These are phyloP conservation scores for Drosophila macrospina DNA, from an alignment of 2,888 invertebrate species.

Conservation along the genomic window DNA sequence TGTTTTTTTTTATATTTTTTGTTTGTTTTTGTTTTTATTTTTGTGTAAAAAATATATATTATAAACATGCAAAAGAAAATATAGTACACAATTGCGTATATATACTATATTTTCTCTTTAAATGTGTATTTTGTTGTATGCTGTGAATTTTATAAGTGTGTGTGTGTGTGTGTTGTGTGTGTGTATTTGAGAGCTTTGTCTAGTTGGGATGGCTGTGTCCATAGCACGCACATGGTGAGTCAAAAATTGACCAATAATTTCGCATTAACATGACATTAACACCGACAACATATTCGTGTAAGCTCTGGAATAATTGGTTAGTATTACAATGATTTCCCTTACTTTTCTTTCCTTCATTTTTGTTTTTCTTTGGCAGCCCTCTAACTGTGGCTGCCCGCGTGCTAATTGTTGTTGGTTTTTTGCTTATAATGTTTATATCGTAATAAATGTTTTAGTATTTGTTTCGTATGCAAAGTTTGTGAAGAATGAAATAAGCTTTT, in stretches of 20 bases:
- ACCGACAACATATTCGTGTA: constrained; percentile 42
- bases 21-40: constrained; percentile 43
- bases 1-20: constrained; percentile 44
- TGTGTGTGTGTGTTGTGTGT: constrained; percentile 30
- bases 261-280: constrained; percentile 37
- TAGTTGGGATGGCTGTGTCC: constrained; percentile 42
- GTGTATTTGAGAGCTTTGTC: constrained; percentile 52
- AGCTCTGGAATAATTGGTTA: constrained; percentile 60
- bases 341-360: background rate
- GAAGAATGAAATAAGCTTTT: constrained; percentile 52
- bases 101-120: constrained; percentile 34
- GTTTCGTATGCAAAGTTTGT: constrained; percentile 32
- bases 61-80: constrained; percentile 27
- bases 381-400: constrained; percentile 3
- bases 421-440: constrained; percentile 34
- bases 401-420: background rate
- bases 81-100: constrained; percentile 29
- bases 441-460: constrained; percentile 32
- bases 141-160: constrained; percentile 33
- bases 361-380: background rate
- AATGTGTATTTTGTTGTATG: constrained; percentile 53
- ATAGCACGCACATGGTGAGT: constrained; percentile 40
- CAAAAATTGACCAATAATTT: constrained; percentile 31
- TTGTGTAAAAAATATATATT: constrained; percentile 65
- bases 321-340: constrained; percentile 19